A percentile compares a stretch with the other conserved stretches of the same genome.
Conservation (phyloP, 2,113 vertebrate species). For the Bagarius yarrelli region DNA sequence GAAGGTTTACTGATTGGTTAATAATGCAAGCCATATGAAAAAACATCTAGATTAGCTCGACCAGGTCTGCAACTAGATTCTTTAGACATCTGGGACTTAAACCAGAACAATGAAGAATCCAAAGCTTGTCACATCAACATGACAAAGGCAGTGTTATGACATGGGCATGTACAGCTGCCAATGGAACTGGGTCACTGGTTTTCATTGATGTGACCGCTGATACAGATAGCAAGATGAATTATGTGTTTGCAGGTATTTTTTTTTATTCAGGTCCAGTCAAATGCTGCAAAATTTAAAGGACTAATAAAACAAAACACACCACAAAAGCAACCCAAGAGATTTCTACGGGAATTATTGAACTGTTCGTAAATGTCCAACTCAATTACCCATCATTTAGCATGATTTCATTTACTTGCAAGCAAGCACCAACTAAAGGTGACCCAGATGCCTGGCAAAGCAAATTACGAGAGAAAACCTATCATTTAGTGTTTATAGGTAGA, state of each 20-base stretch:
- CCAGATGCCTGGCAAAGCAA: background rate
- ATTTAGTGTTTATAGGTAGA: background rate
- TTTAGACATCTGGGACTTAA: background rate
- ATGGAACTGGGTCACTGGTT: background rate
- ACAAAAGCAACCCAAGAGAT: background rate
- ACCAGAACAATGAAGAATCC: background rate
- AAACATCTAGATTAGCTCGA: background rate
- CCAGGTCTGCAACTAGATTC: background rate
- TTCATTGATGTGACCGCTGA: background rate
- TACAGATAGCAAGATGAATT: background rate
- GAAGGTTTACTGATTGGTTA: too few relatives aligned
- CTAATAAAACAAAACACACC: background rate
- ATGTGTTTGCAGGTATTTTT: background rate
- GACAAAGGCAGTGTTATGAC: background rate
- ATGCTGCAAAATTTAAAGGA: background rate
- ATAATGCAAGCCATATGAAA: background rate
- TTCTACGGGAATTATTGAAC: background rate
- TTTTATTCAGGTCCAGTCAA: background rate
- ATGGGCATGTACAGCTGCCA: background rate
- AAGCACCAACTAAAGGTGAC: background rate
- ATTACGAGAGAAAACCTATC: background rate
- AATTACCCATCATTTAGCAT: too few relatives aligned
- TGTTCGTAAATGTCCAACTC: background rate
- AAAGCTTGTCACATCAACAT: background rate
- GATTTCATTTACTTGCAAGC: background rate